Evolutionary conservation across 2,113 vertebrate genomes (phyloP), one percentile per base, ranked within the genome.

Genomic region (Bubalus kerabau): DNA sequence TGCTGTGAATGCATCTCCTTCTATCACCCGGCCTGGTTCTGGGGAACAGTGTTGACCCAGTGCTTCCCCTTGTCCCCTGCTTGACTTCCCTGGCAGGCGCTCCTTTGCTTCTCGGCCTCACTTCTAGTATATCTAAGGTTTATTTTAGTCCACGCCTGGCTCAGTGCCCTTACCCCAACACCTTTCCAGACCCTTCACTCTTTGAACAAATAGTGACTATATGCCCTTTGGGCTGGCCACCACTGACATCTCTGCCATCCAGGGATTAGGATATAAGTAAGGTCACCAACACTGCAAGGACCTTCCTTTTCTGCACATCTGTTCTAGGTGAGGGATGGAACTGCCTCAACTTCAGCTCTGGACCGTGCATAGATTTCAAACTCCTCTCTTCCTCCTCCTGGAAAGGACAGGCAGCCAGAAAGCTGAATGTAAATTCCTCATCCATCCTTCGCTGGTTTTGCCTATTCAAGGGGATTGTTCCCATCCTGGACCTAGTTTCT

Each of bases 61-160:
- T 15, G 0, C 24, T 8, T 83, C 74, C n/a, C 26, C 30, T 30
- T 62, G 24, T 30, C 28, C 59, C 71, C 54, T 26, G 10, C 13
- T 21, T 6, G 4, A 2, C 64, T 76, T 64, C 43, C 21, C n/a
- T 1, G 8, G 13, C 1, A 12, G 1, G 0, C 32, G 28, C 5
- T 28, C 54, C 48, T 93, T 67, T 76, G 16, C 16, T 82, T 87
- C 56, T 57, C 56, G 36, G n/a, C 43, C 54, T 82, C 23, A 8
- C 62, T 80, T 19, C 52, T 36, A 30, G 4, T 48, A 23, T 32
- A 54, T 80, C 76, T 43, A 26, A 78, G n/a, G 46, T 32, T 60
- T 26, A 60, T 89, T 81, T 64, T 40, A 23, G 32, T 52, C 43
- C 26, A 5, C 30, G 3, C 5, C 19, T 86, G 32, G 15, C 54